These are phyloP conservation scores for Torymus texanus DNA, from an alignment of 2,888 invertebrate genomes.

Conservation along the genomic window DNA sequence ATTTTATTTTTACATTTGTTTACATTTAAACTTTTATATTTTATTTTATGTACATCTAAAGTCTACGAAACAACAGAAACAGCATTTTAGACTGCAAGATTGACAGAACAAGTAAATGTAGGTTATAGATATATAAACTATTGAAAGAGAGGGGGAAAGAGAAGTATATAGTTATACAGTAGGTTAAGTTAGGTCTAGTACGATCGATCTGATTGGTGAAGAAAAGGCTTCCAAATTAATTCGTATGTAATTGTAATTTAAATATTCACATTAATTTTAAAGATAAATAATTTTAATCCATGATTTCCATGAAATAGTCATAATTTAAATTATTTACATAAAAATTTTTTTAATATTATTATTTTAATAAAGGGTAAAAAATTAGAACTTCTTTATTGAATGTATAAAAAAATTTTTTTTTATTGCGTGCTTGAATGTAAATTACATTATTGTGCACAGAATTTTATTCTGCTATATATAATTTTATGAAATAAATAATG, in stretches of 20 bases:
- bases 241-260: too few relatives aligned
- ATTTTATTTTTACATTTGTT: conserved; percentile 1
- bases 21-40: neutral
- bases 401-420: conserved; percentile 36
- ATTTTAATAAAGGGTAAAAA: conserved; percentile 9
- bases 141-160: too few relatives aligned
- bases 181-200: conserved; percentile 4
- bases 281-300: too few relatives aligned
- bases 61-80: neutral
- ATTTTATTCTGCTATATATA: conserved; percentile 10
- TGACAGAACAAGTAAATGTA: too few relatives aligned
- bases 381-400: conserved; percentile 28
- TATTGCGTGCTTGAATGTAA: conserved; percentile 39
- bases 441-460: conserved; percentile 30
- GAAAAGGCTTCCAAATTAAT: too few relatives aligned
- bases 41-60: neutral
- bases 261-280: too few relatives aligned
- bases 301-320: too few relatives aligned
- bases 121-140: too few relatives aligned
- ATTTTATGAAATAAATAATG: conserved; percentile 20
- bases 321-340: too few relatives aligned
- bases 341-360: too few relatives aligned
- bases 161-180: too few relatives aligned
- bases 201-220: neutral
- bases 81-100: neutral